Conservation (phyloP, 2,797 vertebrate species). For the Tiaroga cobitis region DNA sequence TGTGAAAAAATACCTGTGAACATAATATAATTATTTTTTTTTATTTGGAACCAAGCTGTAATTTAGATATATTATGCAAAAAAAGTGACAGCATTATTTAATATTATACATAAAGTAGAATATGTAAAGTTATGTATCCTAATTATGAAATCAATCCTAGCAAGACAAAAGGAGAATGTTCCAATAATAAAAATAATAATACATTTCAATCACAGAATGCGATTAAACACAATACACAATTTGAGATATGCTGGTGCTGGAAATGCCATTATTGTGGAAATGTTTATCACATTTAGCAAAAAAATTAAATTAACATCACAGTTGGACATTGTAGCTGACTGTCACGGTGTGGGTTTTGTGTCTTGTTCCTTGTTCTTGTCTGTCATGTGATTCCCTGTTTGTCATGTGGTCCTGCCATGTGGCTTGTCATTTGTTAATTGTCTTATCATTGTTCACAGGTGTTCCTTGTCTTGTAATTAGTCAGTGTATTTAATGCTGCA, state of each 20-base stretch:
- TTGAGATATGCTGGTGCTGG: background rate
- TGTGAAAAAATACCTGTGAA: background rate
- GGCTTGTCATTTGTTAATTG: no score
- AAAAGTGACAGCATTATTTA: background rate
- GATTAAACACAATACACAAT: background rate
- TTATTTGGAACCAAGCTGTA: background rate
- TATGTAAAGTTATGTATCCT: background rate
- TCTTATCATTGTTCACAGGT: no score
- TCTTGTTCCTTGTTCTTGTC: no score
- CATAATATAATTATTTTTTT: background rate
- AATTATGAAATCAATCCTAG: background rate
- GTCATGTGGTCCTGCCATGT: no score
- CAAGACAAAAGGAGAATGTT: background rate
- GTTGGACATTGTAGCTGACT: background rate
- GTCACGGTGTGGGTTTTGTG: no score
- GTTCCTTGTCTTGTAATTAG: no score
- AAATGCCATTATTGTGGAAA: background rate
- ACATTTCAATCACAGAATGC: background rate
- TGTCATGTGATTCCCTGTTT: no score
- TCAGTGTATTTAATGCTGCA: no score
- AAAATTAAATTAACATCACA: background rate
- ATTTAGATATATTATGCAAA: background rate
- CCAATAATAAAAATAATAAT: no score
- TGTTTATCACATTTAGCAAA: background rate
- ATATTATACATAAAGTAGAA: background rate